phyloP scores from a whole-genome alignment of 2,113 vertebrate species.

The Noturus placidus region DNA sequence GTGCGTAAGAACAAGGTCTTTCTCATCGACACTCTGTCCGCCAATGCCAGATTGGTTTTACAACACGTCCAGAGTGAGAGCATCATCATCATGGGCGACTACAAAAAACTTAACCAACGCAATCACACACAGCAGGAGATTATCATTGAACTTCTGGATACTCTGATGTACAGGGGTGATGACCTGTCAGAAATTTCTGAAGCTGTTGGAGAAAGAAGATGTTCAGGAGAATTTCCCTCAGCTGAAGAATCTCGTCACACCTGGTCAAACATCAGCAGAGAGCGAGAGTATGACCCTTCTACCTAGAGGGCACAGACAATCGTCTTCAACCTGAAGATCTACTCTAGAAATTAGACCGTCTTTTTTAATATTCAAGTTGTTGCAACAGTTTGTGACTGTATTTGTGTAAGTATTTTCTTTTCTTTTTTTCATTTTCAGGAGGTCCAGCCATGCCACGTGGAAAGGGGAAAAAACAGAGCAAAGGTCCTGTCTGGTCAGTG shows the following conservation, averaged over 20 bases:
- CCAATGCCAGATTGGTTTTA: not conserved
- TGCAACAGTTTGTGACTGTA: not conserved
- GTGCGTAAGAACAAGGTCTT: not conserved
- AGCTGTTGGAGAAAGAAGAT: not conserved
- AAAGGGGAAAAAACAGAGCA: not conserved
- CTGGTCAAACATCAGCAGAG: no score
- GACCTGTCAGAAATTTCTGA: not conserved
- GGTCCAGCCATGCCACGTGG: not conserved
- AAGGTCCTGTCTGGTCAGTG: not conserved
- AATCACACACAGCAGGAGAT: constrained; percentile 6
- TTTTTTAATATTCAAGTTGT: not conserved
- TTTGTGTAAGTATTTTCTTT: not conserved
- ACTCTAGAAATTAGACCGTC: not conserved
- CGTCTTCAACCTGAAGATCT: no score
- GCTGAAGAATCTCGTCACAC: not conserved
- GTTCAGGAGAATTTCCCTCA: constrained; percentile 6
- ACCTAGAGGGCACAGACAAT: no score
- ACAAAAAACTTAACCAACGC: not conserved
- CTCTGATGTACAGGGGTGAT: constrained; percentile 8
- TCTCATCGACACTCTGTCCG: constrained; percentile 1
- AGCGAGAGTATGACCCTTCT: no score
- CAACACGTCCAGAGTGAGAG: not conserved
- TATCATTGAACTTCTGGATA: constrained; percentile 28
- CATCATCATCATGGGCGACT: not conserved
- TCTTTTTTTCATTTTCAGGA: not conserved